These are phyloP conservation scores for Grallaria varia DNA, from an alignment of 2,113 vertebrate species.

Conservation along the genomic window DNA sequence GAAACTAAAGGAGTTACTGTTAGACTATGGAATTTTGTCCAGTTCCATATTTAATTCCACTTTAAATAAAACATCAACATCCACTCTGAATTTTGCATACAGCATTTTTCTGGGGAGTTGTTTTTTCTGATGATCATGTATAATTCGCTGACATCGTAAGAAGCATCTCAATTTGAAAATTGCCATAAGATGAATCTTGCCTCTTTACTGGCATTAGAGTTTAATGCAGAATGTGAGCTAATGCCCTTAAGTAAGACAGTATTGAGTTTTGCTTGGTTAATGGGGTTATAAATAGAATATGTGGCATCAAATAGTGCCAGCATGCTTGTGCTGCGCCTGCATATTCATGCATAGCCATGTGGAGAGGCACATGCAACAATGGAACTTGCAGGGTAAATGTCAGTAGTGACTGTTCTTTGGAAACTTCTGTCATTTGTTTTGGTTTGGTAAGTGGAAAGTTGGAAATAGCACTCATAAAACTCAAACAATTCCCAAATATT, in stretches of 20 bases:
- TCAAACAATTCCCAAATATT: background rate
- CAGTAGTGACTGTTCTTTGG: background rate
- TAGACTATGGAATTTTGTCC: background rate
- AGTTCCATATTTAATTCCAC: background rate
- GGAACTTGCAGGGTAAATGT: background rate
- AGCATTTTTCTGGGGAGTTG: background rate
- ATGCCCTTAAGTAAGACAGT: background rate
- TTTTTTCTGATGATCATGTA: background rate
- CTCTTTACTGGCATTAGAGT: background rate
- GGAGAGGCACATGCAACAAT: rapidly evolving
- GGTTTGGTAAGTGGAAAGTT: background rate
- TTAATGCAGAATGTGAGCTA: background rate
- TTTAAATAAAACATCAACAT: background rate
- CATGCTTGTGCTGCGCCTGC: rapidly evolving
- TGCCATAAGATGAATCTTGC: background rate
- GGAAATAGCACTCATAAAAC: background rate
- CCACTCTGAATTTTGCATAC: background rate
- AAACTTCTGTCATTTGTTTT: background rate
- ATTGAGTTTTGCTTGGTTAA: background rate
- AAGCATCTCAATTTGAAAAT: background rate
- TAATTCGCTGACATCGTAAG: background rate
- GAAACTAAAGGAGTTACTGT: background rate
- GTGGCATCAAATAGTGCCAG: background rate
- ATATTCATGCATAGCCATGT: rapidly evolving
- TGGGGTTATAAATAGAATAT: background rate